phyloP scores from a whole-genome alignment of 1,140 invertebrate genomes.

The Drosophila pseudoananassae region DNA sequence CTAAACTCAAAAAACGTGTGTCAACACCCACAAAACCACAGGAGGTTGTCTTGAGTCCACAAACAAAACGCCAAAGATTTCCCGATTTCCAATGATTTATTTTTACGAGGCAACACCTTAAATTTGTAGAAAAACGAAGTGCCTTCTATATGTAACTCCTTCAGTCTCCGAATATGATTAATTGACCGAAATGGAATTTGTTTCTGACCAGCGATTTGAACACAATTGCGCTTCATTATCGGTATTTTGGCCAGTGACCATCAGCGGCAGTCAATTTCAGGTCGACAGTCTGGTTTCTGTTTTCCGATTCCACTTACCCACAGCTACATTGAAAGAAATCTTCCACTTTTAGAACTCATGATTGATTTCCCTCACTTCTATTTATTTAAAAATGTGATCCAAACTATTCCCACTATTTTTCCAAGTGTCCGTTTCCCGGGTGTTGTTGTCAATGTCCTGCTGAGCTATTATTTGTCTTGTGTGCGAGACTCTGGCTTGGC shows the following conservation, averaged over 20 bases:
- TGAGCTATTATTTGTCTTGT: constrained; percentile 84
- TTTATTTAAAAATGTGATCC: too few relatives aligned
- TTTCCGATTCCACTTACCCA: constrained; percentile 17
- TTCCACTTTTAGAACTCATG: neutral
- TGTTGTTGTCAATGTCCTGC: constrained; percentile 83
- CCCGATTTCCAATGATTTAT: constrained; percentile 63
- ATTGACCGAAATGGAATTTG: constrained; percentile 53
- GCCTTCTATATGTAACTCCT: constrained; percentile 37
- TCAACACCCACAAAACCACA: constrained; percentile 75
- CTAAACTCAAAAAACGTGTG: constrained; percentile 41
- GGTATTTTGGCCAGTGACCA: constrained; percentile 58
- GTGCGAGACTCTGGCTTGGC: constrained; percentile 48
- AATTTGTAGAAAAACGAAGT: constrained; percentile 63
- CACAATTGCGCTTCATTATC: constrained; percentile 77
- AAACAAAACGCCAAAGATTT: constrained; percentile 22
- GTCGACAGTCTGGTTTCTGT: constrained; percentile 40
- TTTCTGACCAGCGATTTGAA: constrained; percentile 48
- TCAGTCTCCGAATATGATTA: constrained; percentile 60
- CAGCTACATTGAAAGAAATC: constrained; percentile 5
- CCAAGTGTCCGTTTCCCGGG: constrained; percentile 32
- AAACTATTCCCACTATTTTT: neutral
- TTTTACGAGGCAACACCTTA: constrained; percentile 70
- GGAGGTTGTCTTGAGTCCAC: constrained; percentile 39
- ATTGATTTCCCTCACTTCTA: neutral
- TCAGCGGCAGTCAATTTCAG: constrained; percentile 51